Percentiles rank a stretch among this genome's conserved stretches.
These are phyloP conservation scores for Mola mola DNA, from an alignment of 2,113 vertebrate genomes.

Conservation along the genomic window DNA sequence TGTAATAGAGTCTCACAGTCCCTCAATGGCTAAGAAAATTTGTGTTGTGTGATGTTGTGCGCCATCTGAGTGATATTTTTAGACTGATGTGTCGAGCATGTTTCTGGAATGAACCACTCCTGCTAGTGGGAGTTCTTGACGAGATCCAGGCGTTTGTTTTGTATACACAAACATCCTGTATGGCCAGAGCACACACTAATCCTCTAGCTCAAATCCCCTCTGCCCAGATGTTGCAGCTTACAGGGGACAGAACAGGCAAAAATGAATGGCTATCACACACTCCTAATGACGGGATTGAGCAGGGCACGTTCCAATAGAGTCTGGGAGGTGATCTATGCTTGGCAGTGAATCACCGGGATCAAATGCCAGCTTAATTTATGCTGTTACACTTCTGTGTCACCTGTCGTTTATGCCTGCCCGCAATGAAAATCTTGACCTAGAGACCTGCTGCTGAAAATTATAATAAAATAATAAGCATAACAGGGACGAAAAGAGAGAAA, in stretches of 20 bases:
- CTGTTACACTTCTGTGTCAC: constrained; percentile 35
- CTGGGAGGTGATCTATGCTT: constrained; percentile 33
- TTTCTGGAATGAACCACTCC: not conserved
- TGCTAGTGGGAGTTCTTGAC: constrained; percentile 45
- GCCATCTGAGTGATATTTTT: too few species aligned
- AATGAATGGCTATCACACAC: constrained; percentile 55
- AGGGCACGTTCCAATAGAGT: constrained; percentile 18
- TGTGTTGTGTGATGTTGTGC: too few species aligned
- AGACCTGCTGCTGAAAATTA: constrained; percentile 27
- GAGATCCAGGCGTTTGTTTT: constrained; percentile 57
- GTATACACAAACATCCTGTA: constrained; percentile 66
- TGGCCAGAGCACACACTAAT: constrained; percentile 55
- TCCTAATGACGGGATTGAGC: constrained; percentile 61
- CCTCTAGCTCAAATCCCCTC: constrained; percentile 60
- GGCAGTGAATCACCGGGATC: constrained; percentile 39
- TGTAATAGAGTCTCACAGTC: too few species aligned
- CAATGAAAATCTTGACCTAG: constrained; percentile 33
- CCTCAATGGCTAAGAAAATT: too few species aligned
- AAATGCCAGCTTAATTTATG: constrained; percentile 45
- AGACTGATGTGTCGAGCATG: too few species aligned
- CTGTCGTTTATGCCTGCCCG: constrained; percentile 19
- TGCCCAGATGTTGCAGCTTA: constrained; percentile 75
- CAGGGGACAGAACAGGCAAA: constrained; percentile 40
- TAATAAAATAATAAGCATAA: constrained; percentile 12
- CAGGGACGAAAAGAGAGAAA: not conserved